Conservation (phyloP, 2,797 vertebrate species). For the Heteromormyrus szaboi region DNA sequence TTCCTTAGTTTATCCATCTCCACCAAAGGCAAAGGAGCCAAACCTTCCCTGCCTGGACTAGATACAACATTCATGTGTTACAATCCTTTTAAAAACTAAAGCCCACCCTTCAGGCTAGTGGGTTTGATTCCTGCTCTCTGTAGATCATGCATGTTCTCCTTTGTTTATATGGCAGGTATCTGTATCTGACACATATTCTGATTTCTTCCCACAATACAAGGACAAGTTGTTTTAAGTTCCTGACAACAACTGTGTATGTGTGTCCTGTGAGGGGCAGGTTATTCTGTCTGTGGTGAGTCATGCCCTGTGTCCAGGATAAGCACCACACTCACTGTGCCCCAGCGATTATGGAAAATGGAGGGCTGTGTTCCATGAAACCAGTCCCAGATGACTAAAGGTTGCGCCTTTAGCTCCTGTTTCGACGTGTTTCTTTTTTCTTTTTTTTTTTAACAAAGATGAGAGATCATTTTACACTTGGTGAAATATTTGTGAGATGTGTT, state of each 20-base stretch:
- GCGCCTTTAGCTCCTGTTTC: background rate
- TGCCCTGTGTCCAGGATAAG: background rate
- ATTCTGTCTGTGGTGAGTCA: background rate
- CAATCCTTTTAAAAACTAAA: background rate
- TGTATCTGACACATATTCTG: background rate
- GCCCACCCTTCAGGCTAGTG: background rate
- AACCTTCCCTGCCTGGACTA: background rate
- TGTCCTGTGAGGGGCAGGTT: background rate
- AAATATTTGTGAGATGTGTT: slow-evolving; percentile 8
- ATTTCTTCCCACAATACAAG: background rate
- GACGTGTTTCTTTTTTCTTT: background rate
- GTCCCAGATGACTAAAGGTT: background rate
- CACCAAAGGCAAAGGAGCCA: background rate
- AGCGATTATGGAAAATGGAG: background rate
- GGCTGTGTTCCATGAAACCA: background rate
- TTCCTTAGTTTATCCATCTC: background rate
- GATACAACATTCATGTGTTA: background rate
- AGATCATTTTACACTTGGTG: background rate
- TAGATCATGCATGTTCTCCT: background rate
- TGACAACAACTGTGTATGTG: background rate
- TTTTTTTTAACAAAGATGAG: background rate
- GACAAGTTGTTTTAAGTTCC: background rate
- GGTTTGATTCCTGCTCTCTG: background rate
- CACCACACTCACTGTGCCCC: background rate
- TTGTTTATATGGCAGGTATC: background rate